Conservation (phyloP, 2,797 vertebrate genomes). For the Microhierax caerulescens region DNA sequence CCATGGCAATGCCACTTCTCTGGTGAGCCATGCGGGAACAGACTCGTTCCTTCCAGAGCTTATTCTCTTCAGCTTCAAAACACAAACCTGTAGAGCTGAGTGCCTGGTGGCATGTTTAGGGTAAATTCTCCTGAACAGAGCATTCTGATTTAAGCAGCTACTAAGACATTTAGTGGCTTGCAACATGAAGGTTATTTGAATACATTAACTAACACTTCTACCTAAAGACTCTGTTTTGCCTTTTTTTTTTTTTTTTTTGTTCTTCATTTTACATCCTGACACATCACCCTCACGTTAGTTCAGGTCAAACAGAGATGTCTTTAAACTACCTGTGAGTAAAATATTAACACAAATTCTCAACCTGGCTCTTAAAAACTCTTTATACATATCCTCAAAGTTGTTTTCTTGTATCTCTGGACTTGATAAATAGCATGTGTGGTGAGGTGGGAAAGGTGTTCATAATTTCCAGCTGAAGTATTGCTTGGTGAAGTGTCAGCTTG, state of each 20-base stretch:
- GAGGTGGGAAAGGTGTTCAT: conserved; percentile 59
- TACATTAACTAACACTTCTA: not conserved
- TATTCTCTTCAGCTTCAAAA: not conserved
- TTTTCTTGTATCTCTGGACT: conserved; percentile 54
- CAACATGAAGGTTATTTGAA: not conserved
- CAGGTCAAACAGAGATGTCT: not conserved
- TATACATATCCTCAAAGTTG: conserved; percentile 58
- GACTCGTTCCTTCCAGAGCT: not conserved
- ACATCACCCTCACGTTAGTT: not conserved
- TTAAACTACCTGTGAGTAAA: not conserved
- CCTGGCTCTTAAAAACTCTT: conserved; percentile 39
- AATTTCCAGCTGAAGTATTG: conserved; percentile 62
- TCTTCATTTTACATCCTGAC: not conserved
- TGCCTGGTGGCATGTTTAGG: not conserved
- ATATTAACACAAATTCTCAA: conserved; percentile 16
- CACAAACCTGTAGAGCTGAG: not conserved
- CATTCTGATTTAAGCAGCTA: not conserved
- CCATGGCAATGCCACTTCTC: not conserved
- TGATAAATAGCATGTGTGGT: conserved; percentile 60
- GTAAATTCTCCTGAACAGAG: not conserved
- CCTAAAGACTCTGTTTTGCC: not conserved
- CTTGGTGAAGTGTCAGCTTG: conserved; percentile 68
- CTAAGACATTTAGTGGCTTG: not conserved
- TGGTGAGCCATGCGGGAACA: fast-evolving
- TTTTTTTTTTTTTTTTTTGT: not conserved